Evolutionary conservation across 2,888 invertebrate genomes (phyloP).

Genomic region (Ceramica pisi): DNA sequence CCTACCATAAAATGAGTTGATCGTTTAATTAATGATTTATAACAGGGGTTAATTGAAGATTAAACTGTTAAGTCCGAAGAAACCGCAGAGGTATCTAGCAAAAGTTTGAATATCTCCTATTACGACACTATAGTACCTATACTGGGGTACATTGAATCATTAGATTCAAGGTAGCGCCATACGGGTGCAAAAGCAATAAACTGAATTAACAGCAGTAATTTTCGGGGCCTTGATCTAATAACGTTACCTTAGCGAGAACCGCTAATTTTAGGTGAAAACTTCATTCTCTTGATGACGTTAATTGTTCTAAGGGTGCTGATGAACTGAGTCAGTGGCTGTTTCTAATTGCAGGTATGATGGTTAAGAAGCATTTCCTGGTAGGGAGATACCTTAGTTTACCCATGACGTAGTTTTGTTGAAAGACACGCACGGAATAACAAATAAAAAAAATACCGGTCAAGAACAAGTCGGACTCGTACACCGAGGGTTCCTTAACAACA

Average conservation of each 20-base stretch:
- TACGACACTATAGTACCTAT: not conserved
- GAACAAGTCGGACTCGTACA: too few relatives aligned
- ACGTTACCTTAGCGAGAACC: slow-evolving; percentile 4
- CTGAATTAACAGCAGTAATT: slow-evolving; percentile 31
- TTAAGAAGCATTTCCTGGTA: not conserved
- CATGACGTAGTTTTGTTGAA: too few relatives aligned
- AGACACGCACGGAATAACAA: too few relatives aligned
- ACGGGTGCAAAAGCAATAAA: slow-evolving; percentile 28
- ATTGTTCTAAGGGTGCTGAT: slow-evolving; percentile 23
- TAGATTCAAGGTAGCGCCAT: not conserved
- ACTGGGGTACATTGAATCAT: slow-evolving; percentile 11
- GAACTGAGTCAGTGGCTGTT: slow-evolving; percentile 18
- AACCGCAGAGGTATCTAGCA: not conserved
- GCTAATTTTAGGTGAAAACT: slow-evolving; percentile 50
- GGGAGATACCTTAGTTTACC: not conserved
- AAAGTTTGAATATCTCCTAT: not conserved
- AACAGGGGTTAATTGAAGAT: not conserved
- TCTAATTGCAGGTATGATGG: not conserved
- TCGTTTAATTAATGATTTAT: too few relatives aligned
- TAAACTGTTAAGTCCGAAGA: not conserved
- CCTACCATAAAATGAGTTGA: too few relatives aligned
- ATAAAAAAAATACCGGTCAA: too few relatives aligned
- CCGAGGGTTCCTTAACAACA: too few relatives aligned
- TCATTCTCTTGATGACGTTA: slow-evolving; percentile 35
- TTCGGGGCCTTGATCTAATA: slow-evolving; percentile 42